Conservation (phyloP, 2,888 invertebrate genomes). For the Seladonia tumulorum region DNA sequence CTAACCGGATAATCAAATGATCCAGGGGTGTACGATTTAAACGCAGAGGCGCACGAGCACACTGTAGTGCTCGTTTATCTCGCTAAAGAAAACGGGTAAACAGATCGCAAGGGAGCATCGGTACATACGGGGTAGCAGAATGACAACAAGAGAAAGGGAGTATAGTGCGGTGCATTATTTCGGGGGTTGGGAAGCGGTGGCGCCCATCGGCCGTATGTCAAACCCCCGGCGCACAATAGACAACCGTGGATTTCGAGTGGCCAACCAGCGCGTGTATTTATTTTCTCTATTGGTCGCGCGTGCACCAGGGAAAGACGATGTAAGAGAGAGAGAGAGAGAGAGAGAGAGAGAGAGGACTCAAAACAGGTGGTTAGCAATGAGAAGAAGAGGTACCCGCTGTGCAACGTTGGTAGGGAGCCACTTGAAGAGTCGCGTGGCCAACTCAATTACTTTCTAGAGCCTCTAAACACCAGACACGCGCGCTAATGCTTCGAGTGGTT, state of each 20-base stretch:
- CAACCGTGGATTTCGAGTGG: constrained; percentile 55
- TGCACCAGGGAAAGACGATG: constrained; percentile 2
- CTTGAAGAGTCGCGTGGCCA: constrained; percentile 84
- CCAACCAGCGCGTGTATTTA: constrained; percentile 28
- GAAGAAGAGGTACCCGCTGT: constrained; percentile 71
- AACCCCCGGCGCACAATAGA: constrained; percentile 69
- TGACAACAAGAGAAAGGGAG: constrained; percentile 62
- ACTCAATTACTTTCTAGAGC: constrained; percentile 83
- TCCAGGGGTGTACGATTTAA: constrained; percentile 47
- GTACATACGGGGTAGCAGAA: constrained; percentile 49
- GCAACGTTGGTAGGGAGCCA: constrained; percentile 75
- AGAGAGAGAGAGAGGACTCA: constrained; percentile 57
- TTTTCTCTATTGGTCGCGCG: constrained; percentile 40
- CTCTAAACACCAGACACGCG: constrained; percentile 75
- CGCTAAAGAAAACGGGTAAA: constrained; percentile 77
- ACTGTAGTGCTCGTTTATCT: constrained; percentile 66
- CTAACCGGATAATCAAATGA: constrained; percentile 22
- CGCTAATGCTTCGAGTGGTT: constrained; percentile 71
- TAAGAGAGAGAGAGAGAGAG: neutral
- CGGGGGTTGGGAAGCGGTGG: constrained; percentile 62
- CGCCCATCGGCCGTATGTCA: constrained; percentile 81
- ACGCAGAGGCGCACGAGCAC: constrained; percentile 64
- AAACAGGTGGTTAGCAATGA: constrained; percentile 83
- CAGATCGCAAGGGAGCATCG: constrained; percentile 68
- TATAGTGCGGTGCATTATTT: constrained; percentile 46